Percentiles rank a stretch among this genome's conserved stretches.
Conservation (phyloP, 2,797 vertebrate genomes). For the Trichosurus vulpecula region DNA sequence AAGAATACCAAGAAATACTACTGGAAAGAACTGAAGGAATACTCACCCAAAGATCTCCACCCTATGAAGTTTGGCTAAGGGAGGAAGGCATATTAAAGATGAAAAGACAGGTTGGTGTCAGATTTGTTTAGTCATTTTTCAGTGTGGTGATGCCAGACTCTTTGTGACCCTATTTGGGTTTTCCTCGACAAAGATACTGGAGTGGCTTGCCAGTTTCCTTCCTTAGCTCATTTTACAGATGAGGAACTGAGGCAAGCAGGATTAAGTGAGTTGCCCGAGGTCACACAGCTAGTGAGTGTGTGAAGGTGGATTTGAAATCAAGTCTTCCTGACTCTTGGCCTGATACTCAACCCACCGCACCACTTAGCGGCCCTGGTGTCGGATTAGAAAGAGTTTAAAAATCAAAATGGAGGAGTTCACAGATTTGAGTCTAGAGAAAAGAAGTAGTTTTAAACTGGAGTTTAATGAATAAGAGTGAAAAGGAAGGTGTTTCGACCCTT, state of each 20-base stretch:
- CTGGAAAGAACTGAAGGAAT: background rate
- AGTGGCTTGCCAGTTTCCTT: background rate
- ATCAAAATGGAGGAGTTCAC: background rate
- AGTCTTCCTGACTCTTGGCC: background rate
- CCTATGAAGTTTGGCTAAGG: background rate
- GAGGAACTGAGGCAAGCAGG: background rate
- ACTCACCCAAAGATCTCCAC: background rate
- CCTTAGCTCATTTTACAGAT: background rate
- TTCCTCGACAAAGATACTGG: background rate
- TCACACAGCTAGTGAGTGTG: background rate
- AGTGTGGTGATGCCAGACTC: background rate
- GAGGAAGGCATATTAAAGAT: background rate
- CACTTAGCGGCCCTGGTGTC: background rate
- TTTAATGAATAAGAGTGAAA: background rate
- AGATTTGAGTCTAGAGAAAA: background rate
- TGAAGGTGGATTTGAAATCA: background rate
- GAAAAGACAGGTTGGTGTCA: background rate
- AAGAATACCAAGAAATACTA: background rate
- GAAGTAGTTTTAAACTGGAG: background rate
- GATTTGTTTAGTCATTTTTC: background rate
- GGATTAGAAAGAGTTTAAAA: background rate
- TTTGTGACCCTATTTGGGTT: background rate
- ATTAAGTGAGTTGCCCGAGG: background rate
- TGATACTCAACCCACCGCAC: background rate
- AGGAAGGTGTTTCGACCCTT: background rate